Conservation (phyloP, 1,140 invertebrate species). For the Lasioglossum albipes region DNA sequence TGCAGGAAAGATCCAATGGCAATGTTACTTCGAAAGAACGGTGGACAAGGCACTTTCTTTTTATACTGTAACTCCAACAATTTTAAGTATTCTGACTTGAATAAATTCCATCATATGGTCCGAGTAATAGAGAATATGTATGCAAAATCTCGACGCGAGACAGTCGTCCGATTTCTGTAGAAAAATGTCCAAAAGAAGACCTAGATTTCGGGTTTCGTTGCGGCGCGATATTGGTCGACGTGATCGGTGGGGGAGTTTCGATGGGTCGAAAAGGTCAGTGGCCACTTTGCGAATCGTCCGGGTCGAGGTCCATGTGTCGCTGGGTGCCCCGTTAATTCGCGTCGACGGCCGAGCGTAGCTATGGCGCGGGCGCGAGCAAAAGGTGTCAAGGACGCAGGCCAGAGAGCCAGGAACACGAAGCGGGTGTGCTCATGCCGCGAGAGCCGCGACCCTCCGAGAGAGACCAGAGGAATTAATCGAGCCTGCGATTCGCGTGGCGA, state of each 20-base stretch:
- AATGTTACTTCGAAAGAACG: too few species aligned
- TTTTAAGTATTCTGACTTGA: too few species aligned
- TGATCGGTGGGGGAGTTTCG: background rate
- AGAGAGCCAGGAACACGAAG: constrained; percentile 19
- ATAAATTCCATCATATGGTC: too few species aligned
- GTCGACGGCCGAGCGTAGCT: constrained; percentile 13
- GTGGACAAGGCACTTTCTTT: too few species aligned
- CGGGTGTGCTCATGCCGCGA: background rate
- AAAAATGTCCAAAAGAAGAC: too few species aligned
- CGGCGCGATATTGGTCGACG: too few species aligned
- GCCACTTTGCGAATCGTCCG: constrained; percentile 45
- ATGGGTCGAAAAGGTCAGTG: constrained; percentile 51
- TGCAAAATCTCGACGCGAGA: too few species aligned
- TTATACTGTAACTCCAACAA: too few species aligned
- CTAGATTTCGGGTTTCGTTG: too few species aligned
- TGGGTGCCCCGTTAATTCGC: constrained; percentile 38
- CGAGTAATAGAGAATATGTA: too few species aligned
- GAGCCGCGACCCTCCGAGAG: background rate
- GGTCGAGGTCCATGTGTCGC: constrained; percentile 23
- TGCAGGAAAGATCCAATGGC: too few species aligned
- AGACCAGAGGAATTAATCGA: constrained; percentile 34
- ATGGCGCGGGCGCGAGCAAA: constrained; percentile 36
- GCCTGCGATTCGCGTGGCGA: background rate
- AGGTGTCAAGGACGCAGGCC: constrained; percentile 73
- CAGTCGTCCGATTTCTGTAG: too few species aligned